Evolutionary conservation across 2,888 invertebrate species (phyloP), one percentile per base, ranked within the genome.

Genomic region (Heliconius hortense): DNA sequence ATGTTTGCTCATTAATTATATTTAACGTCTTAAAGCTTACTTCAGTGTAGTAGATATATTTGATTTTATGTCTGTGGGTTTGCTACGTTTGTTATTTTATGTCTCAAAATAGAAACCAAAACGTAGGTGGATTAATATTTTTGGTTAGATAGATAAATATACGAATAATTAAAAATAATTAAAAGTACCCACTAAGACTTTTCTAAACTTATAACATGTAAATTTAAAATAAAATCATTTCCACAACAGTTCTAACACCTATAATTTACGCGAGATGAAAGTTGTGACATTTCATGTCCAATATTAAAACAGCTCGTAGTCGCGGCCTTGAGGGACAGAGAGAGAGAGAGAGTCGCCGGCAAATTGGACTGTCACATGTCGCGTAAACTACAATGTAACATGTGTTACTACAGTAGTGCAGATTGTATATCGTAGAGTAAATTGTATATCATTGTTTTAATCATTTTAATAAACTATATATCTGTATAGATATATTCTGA

Each of bases 321-420:
- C 63, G 63, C 48, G 48, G 39, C 43, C 67, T 67, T 48, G 1
- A 7, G 67, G 43, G 67, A 67, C 26, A 26, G 43, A 35, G 31
- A 35, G 31, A 31, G 31, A 8, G 31, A 31, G 31, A 31, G 31
- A 31, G 31, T 31, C 66, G 39, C 66, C n/a, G 66, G 66, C 21
- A 66, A 66, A 66, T 66, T 66, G 66, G 43, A 66, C 43, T 66
- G 66, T 66, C 66, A 39, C 66, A 39, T 66, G 66, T 66, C 66
- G 60, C 60, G 60, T 60, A 13, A 43, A 13, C 13, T 43, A 43
- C 43, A 43, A 43, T 43, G 43, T 43, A 8, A n/a, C n/a, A 35
- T 35, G n/a, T 56, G 21, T 56, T 56, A 21, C n/a, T 56, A n/a
- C 1, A 21, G 21, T 53, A 53, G 8, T 21, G 21, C 21, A 8